phyloP scores from a whole-genome alignment of 1,140 invertebrate species.

The Bombyx mandarina region DNA sequence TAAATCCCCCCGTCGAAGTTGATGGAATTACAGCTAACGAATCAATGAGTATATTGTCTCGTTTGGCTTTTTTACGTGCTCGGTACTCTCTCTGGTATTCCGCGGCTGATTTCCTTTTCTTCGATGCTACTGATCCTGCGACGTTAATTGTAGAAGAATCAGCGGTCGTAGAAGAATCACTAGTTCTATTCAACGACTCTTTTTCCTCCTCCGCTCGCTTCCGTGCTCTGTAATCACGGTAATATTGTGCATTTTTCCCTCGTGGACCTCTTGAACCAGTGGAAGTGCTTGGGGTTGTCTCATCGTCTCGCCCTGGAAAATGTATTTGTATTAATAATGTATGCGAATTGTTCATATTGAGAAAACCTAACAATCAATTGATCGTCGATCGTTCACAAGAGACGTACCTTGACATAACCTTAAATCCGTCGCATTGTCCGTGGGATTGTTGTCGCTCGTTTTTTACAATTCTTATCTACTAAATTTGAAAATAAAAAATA shows the following conservation, averaged over 20 bases:
- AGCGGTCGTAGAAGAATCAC: neutral
- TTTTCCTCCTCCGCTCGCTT: neutral
- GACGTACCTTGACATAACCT: too few relatives aligned
- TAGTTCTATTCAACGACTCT: neutral
- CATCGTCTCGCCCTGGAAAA: neutral
- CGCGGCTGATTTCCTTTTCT: constrained; percentile 3
- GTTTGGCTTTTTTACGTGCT: constrained; percentile 4
- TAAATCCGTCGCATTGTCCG: too few relatives aligned
- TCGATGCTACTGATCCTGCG: neutral
- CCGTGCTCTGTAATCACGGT: constrained; percentile 1
- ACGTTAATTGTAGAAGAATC: constrained; percentile 1
- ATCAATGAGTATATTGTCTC: neutral
- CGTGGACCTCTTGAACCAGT: neutral
- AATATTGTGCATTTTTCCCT: constrained; percentile 1
- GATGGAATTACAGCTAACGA: neutral
- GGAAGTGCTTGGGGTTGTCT: neutral
- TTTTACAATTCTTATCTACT: too few relatives aligned
- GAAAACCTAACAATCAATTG: neutral
- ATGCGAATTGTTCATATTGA: neutral
- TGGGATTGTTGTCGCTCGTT: too few relatives aligned
- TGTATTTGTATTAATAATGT: neutral
- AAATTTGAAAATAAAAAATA: too few relatives aligned
- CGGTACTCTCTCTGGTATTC: constrained; percentile 5
- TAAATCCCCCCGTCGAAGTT: constrained; percentile 1
- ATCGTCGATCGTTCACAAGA: too few relatives aligned